These are phyloP conservation scores for Onychostruthus taczanowskii DNA, from an alignment of 2,113 vertebrate species.

Conservation along the genomic window DNA sequence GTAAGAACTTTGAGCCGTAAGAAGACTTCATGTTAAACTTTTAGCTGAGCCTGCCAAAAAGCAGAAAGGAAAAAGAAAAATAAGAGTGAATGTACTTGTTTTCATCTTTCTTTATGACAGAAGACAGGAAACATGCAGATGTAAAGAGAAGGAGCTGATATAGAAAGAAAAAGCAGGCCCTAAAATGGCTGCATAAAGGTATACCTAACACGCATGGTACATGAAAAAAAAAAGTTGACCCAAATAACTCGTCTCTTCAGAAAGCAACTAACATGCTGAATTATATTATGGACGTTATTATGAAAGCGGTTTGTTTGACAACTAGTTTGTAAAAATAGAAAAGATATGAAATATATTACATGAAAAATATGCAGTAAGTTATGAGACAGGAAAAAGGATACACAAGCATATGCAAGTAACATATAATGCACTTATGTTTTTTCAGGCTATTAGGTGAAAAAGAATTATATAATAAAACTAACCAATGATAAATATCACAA, in stretches of 20 bases:
- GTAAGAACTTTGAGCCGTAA: neutral
- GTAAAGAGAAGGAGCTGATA: neutral
- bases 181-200: neutral
- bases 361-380: neutral
- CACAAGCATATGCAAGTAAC: neutral
- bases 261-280: neutral
- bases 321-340: neutral
- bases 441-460: neutral
- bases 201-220: neutral
- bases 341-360: neutral
- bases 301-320: neutral
- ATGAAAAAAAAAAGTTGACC: neutral
- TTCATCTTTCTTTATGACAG: neutral
- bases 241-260: neutral
- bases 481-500: neutral
- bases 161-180: neutral
- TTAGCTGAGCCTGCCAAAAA: neutral
- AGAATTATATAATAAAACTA: neutral
- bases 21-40: neutral
- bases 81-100: neutral
- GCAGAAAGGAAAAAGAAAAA: neutral
- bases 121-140: slow-evolving; percentile 30
- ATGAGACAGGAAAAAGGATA: neutral
- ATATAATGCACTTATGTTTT: neutral
- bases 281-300: neutral